Conservation (phyloP, 2,797 vertebrate genomes). For the Tangara arthus region DNA sequence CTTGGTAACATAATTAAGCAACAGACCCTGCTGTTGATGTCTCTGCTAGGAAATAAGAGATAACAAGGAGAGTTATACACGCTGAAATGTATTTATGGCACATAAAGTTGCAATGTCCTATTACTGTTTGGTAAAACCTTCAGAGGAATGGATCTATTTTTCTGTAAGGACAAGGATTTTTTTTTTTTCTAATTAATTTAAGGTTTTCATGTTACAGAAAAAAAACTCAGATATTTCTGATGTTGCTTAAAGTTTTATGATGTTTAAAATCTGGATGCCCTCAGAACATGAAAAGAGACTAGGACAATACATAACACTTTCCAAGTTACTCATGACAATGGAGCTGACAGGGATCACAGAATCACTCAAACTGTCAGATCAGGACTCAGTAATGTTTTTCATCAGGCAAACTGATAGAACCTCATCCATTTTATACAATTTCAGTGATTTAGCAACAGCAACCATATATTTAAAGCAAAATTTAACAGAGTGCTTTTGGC, state of each 20-base stretch:
- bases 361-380: background rate
- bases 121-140: background rate
- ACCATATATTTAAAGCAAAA: background rate
- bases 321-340: background rate
- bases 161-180: background rate
- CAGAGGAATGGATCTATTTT: background rate
- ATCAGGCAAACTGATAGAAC: background rate
- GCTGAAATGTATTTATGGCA: background rate
- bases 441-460: background rate
- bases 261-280: background rate
- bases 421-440: background rate
- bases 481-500: background rate
- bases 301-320: background rate
- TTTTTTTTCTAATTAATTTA: background rate
- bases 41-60: background rate
- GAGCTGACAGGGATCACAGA: background rate
- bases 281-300: background rate
- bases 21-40: background rate
- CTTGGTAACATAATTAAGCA: slow-evolving; percentile 36
- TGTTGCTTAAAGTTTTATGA: background rate
- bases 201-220: background rate
- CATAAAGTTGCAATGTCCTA: background rate
- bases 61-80: background rate
- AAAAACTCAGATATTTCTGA: background rate
- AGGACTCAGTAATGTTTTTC: background rate